These are phyloP conservation scores for Phrynocephalus versicolor DNA, from an alignment of 2,113 vertebrate genomes.

Conservation along the genomic window DNA sequence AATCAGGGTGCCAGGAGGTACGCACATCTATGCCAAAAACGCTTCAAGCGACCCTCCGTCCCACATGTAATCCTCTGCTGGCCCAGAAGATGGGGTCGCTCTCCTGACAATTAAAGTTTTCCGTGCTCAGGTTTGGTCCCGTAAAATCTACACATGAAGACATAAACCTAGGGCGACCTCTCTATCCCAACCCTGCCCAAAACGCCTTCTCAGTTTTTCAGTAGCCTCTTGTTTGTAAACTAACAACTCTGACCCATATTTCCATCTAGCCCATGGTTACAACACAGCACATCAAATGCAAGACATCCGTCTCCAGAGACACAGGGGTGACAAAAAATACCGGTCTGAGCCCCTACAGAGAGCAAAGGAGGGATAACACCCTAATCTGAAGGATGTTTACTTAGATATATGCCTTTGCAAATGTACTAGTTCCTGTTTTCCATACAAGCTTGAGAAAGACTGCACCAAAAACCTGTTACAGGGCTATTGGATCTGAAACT, in stretches of 20 bases:
- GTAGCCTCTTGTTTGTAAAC: too few species aligned
- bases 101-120: neutral
- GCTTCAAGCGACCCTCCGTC: neutral
- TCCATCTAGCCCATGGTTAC: neutral
- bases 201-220: too few species aligned
- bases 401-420: neutral
- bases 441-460: too few species aligned
- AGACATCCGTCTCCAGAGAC: neutral
- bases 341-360: neutral
- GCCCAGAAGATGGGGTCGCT: neutral
- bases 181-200: too few species aligned
- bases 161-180: neutral
- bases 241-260: neutral
- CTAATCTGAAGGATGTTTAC: neutral
- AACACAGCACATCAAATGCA: neutral
- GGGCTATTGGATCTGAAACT: too few species aligned
- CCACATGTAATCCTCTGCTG: neutral
- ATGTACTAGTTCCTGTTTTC: neutral
- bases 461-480: too few species aligned
- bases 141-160: neutral
- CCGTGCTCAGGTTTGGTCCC: neutral
- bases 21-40: conserved; percentile 10
- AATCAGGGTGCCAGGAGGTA: conserved; percentile 12
- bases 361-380: neutral
- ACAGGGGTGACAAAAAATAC: neutral